Base-by-base conservation (phyloP, 1,140 invertebrate species). In the Aphelinus certus region DNA sequence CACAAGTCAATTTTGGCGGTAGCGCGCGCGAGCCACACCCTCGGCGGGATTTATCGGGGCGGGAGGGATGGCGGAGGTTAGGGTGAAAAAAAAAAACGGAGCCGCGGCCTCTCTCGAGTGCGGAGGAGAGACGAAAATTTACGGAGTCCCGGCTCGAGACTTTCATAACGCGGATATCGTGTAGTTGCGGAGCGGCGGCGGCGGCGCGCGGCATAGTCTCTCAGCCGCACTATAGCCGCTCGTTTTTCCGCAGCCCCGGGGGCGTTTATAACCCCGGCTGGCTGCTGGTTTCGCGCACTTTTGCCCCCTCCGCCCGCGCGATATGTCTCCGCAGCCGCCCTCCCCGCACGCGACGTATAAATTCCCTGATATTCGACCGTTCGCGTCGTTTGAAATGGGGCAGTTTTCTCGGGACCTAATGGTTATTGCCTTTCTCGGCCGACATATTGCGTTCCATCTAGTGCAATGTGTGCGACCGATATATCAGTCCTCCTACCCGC, bases 391-490 rank as follows among this genome's bases (percentile, higher is more conserved):
- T 87, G 86, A 87, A 90, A 89, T 89, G 89, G 89, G 88, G 88
- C 88, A 89, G 89, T 89, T 90, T 90, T 88, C 88, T 88, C 85
- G 85, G 85, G 85, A 89, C 88, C 87, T 90, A 90, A 90, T 90
- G 89, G 89, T 90, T 90, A 90, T 90, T 90, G 89, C 89, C 88
- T 89, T 89, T 89, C 88, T 88, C 88, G 84, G 85, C 87, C 88
- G 89, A 90, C 89, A 90, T 90, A 90, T 90, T 90, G 89, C 89
- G 88, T 89, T 90, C 88, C 87, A 89, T 90, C 88, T 87, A 88
- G 85, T 88, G 89, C 89, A 90, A 89, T 89, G 89, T 89, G 89
- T 89, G 88, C 74, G 74, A 61, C 74, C 74, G 63, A 76, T 76
- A 71, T 76, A 76, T 76, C 74, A 76, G 56, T 55, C 55, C 65